Conservation (phyloP, 2,797 vertebrate species). For the Coregonus suidteri region DNA sequence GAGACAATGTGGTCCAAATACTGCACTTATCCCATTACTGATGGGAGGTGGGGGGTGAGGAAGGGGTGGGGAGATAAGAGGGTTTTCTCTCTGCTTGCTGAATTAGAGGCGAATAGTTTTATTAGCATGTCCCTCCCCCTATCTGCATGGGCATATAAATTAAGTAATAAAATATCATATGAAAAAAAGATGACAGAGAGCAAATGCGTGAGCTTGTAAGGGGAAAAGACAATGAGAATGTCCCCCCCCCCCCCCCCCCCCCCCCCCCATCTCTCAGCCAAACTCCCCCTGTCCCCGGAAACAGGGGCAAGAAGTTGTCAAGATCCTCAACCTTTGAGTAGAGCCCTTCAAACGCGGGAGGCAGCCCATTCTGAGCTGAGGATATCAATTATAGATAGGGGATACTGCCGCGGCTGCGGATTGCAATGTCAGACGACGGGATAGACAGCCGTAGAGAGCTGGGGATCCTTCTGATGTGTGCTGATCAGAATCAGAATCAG, state of each 20-base stretch:
- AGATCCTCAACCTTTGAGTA: constrained; percentile 96
- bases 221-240: constrained; percentile 44
- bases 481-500: constrained; percentile 61
- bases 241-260: constrained; percentile 35
- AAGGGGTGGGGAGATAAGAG: constrained; percentile 72
- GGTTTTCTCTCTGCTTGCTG: constrained; percentile 68
- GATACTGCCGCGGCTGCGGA: constrained; percentile 89
- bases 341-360: constrained; percentile 91
- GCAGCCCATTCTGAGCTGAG: constrained; percentile 93
- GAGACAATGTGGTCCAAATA: constrained; percentile 79
- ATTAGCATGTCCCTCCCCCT: constrained; percentile 67
- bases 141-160: constrained; percentile 66
- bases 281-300: constrained; percentile 52
- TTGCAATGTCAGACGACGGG: constrained; percentile 90
- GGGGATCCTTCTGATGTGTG: constrained; percentile 95
- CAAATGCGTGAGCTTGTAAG: constrained; percentile 24
- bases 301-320: constrained; percentile 94
- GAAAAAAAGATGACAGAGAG: constrained; percentile 28
- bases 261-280: constrained; percentile 33
- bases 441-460: constrained; percentile 96
- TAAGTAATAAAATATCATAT: constrained; percentile 62
- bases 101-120: constrained; percentile 73
- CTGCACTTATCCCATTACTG: constrained; percentile 82
- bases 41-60: constrained; percentile 39
- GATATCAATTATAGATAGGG: constrained; percentile 99